Conservation (phyloP, 2,888 invertebrate genomes). For the Leistus spinibarbis region DNA sequence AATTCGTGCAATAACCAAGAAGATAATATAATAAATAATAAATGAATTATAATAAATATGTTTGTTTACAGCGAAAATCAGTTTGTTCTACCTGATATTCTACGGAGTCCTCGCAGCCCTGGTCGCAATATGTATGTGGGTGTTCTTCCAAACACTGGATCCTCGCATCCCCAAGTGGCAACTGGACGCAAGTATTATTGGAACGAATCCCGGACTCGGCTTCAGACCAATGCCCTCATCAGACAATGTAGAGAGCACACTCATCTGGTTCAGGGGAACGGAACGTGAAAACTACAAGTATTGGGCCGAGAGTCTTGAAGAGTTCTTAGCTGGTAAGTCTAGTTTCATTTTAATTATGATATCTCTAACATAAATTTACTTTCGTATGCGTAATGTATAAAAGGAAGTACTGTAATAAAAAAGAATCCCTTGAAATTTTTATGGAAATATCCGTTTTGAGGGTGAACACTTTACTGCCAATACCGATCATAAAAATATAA, state of each 20-base stretch:
- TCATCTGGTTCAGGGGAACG: constrained; percentile 93
- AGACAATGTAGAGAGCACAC: constrained; percentile 87
- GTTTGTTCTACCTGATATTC: constrained; percentile 93
- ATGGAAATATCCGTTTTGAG: too few relatives aligned
- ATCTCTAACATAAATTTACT: too few relatives aligned
- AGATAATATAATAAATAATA: neutral
- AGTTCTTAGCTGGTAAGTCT: constrained; percentile 64
- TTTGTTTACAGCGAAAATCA: constrained; percentile 80
- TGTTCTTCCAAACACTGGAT: constrained; percentile 90
- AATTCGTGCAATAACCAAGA: too few relatives aligned
- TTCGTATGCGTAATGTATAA: too few relatives aligned
- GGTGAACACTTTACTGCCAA: too few relatives aligned
- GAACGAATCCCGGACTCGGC: constrained; percentile 94
- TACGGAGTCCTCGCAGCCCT: constrained; percentile 90
- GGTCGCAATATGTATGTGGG: constrained; percentile 93
- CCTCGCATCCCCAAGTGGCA: constrained; percentile 90
- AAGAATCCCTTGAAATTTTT: too few relatives aligned
- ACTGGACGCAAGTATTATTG: constrained; percentile 84
- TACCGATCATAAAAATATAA: too few relatives aligned
- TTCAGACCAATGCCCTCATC: constrained; percentile 90
- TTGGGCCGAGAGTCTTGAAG: constrained; percentile 77
- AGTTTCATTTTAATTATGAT: too few relatives aligned
- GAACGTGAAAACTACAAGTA: constrained; percentile 75
- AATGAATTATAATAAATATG: neutral
- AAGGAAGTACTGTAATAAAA: too few relatives aligned